Evolutionary conservation across 2,113 vertebrate species (phyloP).

Genomic region (Felis chaus): DNA sequence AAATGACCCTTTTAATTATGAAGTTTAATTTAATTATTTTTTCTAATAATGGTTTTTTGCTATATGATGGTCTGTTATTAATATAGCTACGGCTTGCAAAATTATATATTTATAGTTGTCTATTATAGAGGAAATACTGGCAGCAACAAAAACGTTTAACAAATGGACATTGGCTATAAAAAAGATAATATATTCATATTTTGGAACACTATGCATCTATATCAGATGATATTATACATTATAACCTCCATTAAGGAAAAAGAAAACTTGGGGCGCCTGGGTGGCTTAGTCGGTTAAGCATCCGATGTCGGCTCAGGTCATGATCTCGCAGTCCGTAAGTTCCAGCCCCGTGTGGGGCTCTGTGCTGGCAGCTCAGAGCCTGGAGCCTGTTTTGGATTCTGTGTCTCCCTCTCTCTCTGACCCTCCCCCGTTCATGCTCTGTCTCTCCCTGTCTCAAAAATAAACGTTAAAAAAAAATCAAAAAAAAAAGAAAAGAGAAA

Average conservation of each 20-base stretch:
- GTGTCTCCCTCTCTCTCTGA: too few relatives aligned
- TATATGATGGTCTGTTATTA: background rate
- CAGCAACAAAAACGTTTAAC: constrained; percentile 1
- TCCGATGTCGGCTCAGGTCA: too few relatives aligned
- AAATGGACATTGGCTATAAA: background rate
- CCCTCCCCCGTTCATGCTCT: too few relatives aligned
- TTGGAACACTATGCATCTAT: background rate
- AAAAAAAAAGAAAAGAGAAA: background rate
- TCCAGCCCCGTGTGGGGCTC: too few relatives aligned
- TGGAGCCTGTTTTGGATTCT: too few relatives aligned
- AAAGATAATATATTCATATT: background rate
- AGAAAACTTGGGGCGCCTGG: too few relatives aligned
- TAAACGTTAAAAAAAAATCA: too few relatives aligned
- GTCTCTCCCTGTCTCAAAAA: too few relatives aligned
- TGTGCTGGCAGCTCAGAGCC: too few relatives aligned
- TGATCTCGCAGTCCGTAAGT: too few relatives aligned
- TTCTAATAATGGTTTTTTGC: background rate
- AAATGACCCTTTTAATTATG: background rate
- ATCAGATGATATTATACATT: background rate
- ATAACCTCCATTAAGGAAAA: background rate
- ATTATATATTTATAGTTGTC: background rate
- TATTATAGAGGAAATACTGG: background rate
- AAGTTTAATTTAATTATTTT: background rate
- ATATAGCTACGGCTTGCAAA: background rate
- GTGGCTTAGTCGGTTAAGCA: too few relatives aligned